Percentiles rank a stretch among this genome's conserved stretches.
Conservation (phyloP, 2,113 vertebrate species). For the Phoxinus phoxinus region DNA sequence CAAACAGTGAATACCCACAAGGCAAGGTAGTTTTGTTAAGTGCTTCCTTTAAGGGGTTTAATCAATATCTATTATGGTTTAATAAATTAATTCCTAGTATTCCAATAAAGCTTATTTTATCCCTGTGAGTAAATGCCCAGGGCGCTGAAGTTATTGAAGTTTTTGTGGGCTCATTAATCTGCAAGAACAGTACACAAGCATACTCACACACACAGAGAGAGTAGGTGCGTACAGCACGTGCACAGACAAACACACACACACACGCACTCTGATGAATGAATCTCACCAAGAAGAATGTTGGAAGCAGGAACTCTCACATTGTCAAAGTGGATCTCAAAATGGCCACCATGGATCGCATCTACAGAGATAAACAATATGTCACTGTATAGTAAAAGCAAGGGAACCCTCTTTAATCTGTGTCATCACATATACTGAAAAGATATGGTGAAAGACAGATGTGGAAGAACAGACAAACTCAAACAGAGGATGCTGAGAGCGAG, state of each 20-base stretch:
- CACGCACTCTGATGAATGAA: not conserved
- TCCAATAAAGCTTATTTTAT: not conserved
- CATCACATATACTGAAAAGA: not conserved
- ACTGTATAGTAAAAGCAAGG: not conserved
- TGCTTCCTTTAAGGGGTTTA: not conserved
- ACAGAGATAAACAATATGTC: constrained; percentile 7
- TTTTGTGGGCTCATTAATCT: constrained; percentile 10
- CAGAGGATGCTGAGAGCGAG: not conserved
- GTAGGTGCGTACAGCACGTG: no score
- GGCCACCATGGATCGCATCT: constrained; percentile 91
- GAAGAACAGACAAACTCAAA: not conserved
- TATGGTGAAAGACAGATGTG: not conserved
- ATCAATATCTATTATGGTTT: constrained; percentile 1
- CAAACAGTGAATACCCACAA: not conserved
- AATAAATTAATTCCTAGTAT: not conserved
- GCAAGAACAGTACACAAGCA: not conserved
- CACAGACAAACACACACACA: not conserved
- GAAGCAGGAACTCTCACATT: constrained; percentile 83
- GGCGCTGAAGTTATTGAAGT: not conserved
- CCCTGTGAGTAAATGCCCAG: not conserved
- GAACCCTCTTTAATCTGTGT: not conserved
- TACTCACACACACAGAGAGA: not conserved
- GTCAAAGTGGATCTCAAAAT: constrained; percentile 91
- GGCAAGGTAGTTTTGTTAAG: not conserved
- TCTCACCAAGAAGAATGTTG: constrained; percentile 88